A percentile compares a stretch with the other conserved stretches of the same genome.
Evolutionary conservation across 2,113 vertebrate genomes (phyloP).

Genomic region (Pithys albifrons): DNA sequence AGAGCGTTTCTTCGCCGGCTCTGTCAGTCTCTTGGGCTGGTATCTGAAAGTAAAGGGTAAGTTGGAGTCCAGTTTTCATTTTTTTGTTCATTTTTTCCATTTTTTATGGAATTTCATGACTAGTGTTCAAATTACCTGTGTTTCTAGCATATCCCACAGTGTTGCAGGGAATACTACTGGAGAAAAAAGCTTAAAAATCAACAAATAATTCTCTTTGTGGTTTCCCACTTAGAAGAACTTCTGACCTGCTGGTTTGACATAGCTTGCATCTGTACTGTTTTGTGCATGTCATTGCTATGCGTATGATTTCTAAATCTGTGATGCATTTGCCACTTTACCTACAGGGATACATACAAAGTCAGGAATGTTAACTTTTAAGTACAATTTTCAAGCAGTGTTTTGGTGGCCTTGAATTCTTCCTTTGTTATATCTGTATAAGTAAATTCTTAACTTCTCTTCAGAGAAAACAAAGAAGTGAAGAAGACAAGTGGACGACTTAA

Average conservation of each 20-base stretch:
- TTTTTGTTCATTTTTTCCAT: not conserved
- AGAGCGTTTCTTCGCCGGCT: conserved; percentile 88
- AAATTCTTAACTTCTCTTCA: not conserved
- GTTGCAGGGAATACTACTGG: not conserved
- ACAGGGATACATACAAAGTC: not conserved
- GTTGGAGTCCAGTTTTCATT: not conserved
- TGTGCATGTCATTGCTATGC: not conserved
- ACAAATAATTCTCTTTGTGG: not conserved
- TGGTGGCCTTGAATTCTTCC: not conserved
- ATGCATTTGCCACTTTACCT: not conserved
- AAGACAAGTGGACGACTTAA: conserved; percentile 84
- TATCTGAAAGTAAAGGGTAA: conserved; percentile 93
- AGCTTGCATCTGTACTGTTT: not conserved
- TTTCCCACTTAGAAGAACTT: not conserved
- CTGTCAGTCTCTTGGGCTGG: conserved; percentile 86
- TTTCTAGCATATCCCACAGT: not conserved
- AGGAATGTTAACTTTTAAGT: not conserved
- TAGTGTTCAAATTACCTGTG: not conserved
- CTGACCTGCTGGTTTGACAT: not conserved
- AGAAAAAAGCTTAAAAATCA: not conserved
- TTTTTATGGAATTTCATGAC: not conserved
- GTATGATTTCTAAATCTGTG: not conserved
- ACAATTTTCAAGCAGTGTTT: not conserved
- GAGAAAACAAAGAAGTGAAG: conserved; percentile 80
- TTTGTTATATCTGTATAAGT: not conserved